These are phyloP conservation scores for Hyppa rectilinea DNA, from an alignment of 2,888 invertebrate genomes.

Conservation along the genomic window DNA sequence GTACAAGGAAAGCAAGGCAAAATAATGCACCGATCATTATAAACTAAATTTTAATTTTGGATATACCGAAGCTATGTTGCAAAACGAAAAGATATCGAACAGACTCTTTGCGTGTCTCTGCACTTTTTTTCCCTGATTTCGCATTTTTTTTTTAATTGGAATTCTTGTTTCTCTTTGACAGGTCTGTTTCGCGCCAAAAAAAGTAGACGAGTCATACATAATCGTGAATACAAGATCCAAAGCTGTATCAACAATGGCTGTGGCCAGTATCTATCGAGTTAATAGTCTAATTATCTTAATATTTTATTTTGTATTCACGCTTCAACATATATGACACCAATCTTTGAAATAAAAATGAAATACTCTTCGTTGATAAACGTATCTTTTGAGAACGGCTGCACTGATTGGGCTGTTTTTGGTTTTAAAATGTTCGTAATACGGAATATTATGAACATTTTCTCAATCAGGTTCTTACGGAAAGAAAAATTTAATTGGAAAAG, in stretches of 20 bases:
- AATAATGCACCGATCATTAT: slow-evolving; percentile 37
- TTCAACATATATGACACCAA: not conserved
- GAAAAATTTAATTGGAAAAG: no score
- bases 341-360: no score
- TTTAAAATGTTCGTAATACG: no score
- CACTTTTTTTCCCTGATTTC: no score
- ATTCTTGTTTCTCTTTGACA: not conserved
- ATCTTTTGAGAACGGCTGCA: no score
- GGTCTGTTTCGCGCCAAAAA: not conserved
- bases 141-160: not conserved
- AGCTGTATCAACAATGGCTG: no score
- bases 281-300: not conserved
- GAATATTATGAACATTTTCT: no score
- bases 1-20: slow-evolving; percentile 37
- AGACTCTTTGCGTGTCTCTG: not conserved
- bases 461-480: no score
- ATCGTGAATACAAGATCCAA: not conserved
- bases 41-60: slow-evolving; percentile 17
- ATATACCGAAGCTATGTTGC: not conserved
- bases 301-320: not conserved
- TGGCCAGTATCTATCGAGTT: not conserved
- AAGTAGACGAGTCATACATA: not conserved
- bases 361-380: no score
- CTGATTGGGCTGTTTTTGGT: no score
- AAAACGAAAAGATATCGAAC: slow-evolving; percentile 4